A percentile compares a stretch with the other conserved stretches of the same genome.
phyloP scores from a whole-genome alignment of 2,113 vertebrate species.

The Protomyctophum bolini region DNA sequence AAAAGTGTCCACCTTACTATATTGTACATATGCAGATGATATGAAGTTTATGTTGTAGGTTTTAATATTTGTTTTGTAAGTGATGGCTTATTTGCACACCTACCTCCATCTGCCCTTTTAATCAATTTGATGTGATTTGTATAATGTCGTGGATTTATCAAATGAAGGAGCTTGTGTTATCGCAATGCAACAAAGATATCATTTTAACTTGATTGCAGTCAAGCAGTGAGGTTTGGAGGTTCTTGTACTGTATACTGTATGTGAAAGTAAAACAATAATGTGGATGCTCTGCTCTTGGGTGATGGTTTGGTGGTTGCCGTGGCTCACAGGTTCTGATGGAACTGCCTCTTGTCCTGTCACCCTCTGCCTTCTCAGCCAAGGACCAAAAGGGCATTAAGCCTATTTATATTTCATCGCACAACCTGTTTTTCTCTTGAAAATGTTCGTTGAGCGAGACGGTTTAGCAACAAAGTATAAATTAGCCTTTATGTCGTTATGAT shows the following conservation, averaged over 20 bases:
- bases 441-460: neutral
- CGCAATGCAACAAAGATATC: slow-evolving; percentile 25
- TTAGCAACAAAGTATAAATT: too few relatives aligned
- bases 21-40: slow-evolving; percentile 75
- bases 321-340: slow-evolving; percentile 11
- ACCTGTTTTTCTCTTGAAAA: neutral
- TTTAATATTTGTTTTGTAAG: slow-evolving; percentile 67
- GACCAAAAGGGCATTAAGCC: slow-evolving; percentile 49
- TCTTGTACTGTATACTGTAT: slow-evolving; percentile 37
- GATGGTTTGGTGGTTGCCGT: slow-evolving; percentile 42
- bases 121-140: slow-evolving; percentile 62
- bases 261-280: slow-evolving; percentile 26
- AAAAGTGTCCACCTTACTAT: slow-evolving; percentile 68
- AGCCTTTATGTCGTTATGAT: slow-evolving; percentile 9
- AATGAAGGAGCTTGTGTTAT: slow-evolving; percentile 46
- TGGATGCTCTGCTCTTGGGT: slow-evolving; percentile 9
- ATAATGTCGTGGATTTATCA: slow-evolving; percentile 46
- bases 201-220: slow-evolving; percentile 34
- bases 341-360: slow-evolving; percentile 26
- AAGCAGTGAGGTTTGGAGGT: slow-evolving; percentile 17
- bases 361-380: slow-evolving; percentile 26
- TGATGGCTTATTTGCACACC: slow-evolving; percentile 81
- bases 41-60: slow-evolving; percentile 61
- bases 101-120: slow-evolving; percentile 63
- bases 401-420: too few relatives aligned